Conservation (phyloP, 2,113 vertebrate genomes). For the Oreochromis niloticus region DNA sequence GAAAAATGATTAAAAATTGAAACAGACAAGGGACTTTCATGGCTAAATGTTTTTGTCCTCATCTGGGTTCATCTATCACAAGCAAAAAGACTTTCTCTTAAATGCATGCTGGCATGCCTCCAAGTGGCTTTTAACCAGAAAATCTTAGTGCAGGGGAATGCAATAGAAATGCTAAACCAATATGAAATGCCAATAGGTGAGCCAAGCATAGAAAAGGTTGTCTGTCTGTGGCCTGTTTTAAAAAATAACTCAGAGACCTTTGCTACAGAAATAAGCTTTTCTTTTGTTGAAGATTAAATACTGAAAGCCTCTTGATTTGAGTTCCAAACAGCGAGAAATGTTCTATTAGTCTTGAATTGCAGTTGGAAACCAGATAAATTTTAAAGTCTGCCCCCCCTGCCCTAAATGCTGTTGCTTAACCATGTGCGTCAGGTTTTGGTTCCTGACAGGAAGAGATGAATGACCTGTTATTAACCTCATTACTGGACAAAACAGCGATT, state of each 20-base stretch:
- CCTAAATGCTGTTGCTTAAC: neutral
- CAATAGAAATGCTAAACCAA: slow-evolving; percentile 35
- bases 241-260: neutral
- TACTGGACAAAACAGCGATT: neutral
- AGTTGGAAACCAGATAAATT: neutral
- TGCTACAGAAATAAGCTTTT: neutral
- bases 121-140: slow-evolving; percentile 41
- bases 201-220: neutral
- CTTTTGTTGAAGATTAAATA: neutral
- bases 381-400: neutral
- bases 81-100: slow-evolving; percentile 3
- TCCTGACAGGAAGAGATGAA: neutral
- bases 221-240: neutral
- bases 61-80: slow-evolving; percentile 17
- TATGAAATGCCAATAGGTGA: slow-evolving; percentile 34
- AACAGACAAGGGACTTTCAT: neutral
- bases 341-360: neutral
- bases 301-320: neutral
- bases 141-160: neutral
- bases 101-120: slow-evolving; percentile 26
- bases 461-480: neutral
- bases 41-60: slow-evolving; percentile 14
- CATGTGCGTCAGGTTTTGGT: neutral
- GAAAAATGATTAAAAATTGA: neutral
- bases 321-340: neutral